Evolutionary conservation across 2,888 invertebrate genomes (phyloP), one percentile per base, ranked within the genome.

Genomic region (Ashinkailepas kermadecensis): DNA sequence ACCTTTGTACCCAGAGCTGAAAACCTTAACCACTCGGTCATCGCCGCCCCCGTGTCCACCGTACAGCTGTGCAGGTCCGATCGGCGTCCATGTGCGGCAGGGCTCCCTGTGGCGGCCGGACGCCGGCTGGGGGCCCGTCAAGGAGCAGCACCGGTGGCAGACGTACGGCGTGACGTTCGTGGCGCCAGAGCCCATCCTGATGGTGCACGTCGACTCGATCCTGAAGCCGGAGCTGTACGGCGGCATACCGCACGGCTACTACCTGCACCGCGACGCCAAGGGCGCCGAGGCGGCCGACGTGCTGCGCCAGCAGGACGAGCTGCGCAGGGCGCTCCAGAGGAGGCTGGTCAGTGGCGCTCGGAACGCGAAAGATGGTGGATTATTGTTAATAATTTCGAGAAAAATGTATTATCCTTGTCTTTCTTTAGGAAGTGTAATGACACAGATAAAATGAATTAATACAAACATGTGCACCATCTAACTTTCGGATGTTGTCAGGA

Each of bases 131-230:
- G 78, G 78, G 10, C 78, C 78, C 11, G 57, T 56, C 6, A 78
- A 78, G 78, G 78, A 78, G 58, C 78, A 58, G 23, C 78, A 78
- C 25, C 78, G 78, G 23, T 78, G 78, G 78, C 54, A 78, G 58
- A 78, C 78, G 23, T 58, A 78, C 78, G 78, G 78, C 56, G 78
- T 78, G 23, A 58, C 57, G 21, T 58, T 78, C 78, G 78, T 58
- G 23, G 78, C 78, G 57, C 78, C 78, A 7, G 57, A 78, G 78
- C 78, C 78, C 58, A 78, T 78, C 58, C 78, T 78, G 11, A 78
- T 78, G 78, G 78, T 78, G 57, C 78, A 78, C 78, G 78, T 78
- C 23, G 78, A 78, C 78, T 78, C 78, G 57, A 78, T 78, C 56
- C 78, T 78, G 11, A 57, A 78, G 56, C 78, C 78, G 57, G 78